Percentiles rank a stretch among this genome's conserved stretches.
Evolutionary conservation across 64 coral and sea anemone species (phyloP).

Genomic region (Actinia tenebrosa): DNA sequence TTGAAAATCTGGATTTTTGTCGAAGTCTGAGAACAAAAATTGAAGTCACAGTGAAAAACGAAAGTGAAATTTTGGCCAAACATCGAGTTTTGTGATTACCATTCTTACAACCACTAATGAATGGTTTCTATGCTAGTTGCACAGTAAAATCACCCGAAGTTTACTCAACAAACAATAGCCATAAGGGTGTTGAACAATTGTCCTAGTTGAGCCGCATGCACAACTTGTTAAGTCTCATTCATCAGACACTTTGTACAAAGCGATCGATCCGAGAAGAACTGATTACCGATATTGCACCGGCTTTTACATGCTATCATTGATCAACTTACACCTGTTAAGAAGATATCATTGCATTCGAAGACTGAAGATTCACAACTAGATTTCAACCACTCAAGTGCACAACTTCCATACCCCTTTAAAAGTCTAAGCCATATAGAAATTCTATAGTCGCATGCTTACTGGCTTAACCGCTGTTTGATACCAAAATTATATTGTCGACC

Average conservation of each 20-base stretch:
- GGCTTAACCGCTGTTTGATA: neutral
- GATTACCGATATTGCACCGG: neutral
- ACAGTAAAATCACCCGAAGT: neutral
- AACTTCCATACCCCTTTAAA: neutral
- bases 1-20: neutral
- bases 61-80: neutral
- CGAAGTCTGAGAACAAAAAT: neutral
- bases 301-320: neutral
- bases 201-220: neutral
- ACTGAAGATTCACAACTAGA: neutral
- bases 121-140: slow-evolving; percentile 14
- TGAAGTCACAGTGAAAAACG: too few relatives aligned
- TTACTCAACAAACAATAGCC: neutral
- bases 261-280: neutral
- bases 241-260: neutral
- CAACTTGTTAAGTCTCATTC: neutral
- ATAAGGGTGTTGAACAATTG: neutral
- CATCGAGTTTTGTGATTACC: neutral
- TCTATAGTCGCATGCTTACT: neutral
- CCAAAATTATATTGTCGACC: neutral
- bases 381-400: neutral
- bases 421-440: neutral
- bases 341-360: slow-evolving; percentile 12
- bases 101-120: neutral
- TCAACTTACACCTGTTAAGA: neutral